These are phyloP conservation scores for Hydroisotoma schaefferi DNA, from an alignment of 2,888 invertebrate genomes.

Conservation along the genomic window DNA sequence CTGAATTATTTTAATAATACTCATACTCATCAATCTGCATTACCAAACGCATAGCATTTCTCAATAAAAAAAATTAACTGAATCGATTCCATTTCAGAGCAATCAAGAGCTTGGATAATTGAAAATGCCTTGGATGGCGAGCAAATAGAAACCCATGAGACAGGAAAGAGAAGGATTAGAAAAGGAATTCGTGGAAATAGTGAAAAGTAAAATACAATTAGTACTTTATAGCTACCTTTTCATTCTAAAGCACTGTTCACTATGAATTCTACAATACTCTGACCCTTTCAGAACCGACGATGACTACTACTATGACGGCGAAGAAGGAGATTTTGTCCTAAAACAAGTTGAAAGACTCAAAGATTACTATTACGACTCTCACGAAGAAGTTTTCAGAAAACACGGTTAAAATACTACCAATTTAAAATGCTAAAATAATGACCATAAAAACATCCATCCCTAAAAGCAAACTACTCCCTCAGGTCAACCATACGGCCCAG, in stretches of 20 bases:
- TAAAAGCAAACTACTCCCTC: too few relatives aligned
- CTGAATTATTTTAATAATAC: background rate
- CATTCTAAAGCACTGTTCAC: background rate
- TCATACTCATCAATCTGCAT: background rate
- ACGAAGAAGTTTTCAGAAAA: slow-evolving; percentile 25
- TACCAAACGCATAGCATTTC: background rate
- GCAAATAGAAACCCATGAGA: slow-evolving; percentile 7
- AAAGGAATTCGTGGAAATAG: slow-evolving; percentile 22
- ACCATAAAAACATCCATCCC: too few relatives aligned
- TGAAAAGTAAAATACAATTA: slow-evolving; percentile 13
- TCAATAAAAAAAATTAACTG: background rate
- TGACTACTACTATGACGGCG: slow-evolving; percentile 28
- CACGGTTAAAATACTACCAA: too few relatives aligned
- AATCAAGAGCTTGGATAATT: slow-evolving; percentile 14
- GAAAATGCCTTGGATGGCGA: slow-evolving; percentile 7
- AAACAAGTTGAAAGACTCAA: slow-evolving; percentile 15
- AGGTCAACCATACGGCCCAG: slow-evolving; percentile 19
- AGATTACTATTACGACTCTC: slow-evolving; percentile 19
- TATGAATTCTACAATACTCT: background rate
- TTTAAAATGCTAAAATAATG: too few relatives aligned
- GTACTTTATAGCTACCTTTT: background rate
- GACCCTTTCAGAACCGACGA: slow-evolving; percentile 5
- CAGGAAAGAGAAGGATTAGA: slow-evolving; percentile 14
- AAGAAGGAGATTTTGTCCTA: slow-evolving; percentile 24
- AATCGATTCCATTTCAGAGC: slow-evolving; percentile 1